Evolutionary conservation across 1,140 invertebrate species (phyloP).

Genomic region (Trinorchestia longiramus): DNA sequence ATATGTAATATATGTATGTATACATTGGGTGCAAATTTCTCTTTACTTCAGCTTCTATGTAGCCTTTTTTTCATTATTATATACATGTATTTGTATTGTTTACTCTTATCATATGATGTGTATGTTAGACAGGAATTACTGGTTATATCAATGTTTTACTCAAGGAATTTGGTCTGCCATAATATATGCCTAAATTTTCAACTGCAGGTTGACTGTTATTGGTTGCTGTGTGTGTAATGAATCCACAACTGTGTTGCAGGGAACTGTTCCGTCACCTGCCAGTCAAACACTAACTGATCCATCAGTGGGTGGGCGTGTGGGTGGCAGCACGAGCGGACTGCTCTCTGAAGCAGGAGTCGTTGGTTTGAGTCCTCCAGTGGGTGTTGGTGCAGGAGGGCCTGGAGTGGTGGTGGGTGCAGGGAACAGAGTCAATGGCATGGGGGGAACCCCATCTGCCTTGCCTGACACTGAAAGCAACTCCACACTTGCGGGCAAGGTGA

Average conservation of each 20-base stretch:
- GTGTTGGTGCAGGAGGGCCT: not conserved
- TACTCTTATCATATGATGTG: too few species aligned
- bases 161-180: too few species aligned
- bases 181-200: too few species aligned
- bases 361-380: not conserved
- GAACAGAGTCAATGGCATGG: constrained; percentile 38
- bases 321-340: not conserved
- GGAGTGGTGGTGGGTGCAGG: constrained; percentile 10
- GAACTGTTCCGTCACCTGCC: not conserved
- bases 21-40: too few species aligned
- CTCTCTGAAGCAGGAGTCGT: not conserved
- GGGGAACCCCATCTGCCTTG: constrained; percentile 30
- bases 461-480: constrained; percentile 27
- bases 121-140: too few species aligned
- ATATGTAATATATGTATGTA: too few species aligned
- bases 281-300: not conserved
- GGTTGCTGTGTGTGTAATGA: too few species aligned
- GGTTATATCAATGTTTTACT: too few species aligned
- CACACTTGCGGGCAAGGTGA: constrained; percentile 59
- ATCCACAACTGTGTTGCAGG: not conserved
- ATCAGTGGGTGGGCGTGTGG: not conserved
- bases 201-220: too few species aligned
- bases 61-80: too few species aligned
- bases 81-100: too few species aligned
- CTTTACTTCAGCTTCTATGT: too few species aligned